phyloP scores from a whole-genome alignment of 2,113 vertebrate species.

The Macrotis lagotis region DNA sequence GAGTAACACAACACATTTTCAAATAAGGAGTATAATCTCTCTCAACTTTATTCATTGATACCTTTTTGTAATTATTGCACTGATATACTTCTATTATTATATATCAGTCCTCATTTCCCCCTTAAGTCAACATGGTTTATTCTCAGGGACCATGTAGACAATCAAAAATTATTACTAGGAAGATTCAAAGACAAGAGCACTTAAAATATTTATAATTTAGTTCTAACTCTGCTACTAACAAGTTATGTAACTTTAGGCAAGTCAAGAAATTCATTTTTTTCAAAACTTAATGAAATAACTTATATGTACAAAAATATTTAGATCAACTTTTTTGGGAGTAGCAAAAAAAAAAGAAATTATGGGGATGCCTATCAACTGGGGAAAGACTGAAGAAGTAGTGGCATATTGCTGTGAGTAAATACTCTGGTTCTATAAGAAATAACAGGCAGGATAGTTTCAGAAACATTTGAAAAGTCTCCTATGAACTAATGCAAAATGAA shows the following conservation, averaged over 20 bases:
- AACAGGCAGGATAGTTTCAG: background rate
- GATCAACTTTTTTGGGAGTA: background rate
- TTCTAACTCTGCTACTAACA: background rate
- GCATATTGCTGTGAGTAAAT: background rate
- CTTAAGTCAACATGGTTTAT: background rate
- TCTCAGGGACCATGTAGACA: background rate
- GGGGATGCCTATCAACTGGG: background rate
- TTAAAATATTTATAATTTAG: background rate
- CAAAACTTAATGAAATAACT: background rate
- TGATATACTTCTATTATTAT: background rate
- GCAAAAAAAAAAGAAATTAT: no score
- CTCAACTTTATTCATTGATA: background rate
- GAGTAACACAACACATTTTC: background rate
- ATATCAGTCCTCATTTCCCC: background rate
- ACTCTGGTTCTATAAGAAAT: background rate
- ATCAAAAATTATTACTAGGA: background rate
- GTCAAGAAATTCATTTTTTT: background rate
- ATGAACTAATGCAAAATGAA: background rate
- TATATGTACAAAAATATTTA: background rate
- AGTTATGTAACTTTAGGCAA: background rate
- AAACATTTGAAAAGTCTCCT: background rate
- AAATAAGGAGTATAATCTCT: background rate
- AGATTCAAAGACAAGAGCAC: background rate
- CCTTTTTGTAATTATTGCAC: background rate
- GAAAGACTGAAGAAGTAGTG: background rate